Conservation (phyloP, 2,888 invertebrate genomes). For the Mycalesis mineus region DNA sequence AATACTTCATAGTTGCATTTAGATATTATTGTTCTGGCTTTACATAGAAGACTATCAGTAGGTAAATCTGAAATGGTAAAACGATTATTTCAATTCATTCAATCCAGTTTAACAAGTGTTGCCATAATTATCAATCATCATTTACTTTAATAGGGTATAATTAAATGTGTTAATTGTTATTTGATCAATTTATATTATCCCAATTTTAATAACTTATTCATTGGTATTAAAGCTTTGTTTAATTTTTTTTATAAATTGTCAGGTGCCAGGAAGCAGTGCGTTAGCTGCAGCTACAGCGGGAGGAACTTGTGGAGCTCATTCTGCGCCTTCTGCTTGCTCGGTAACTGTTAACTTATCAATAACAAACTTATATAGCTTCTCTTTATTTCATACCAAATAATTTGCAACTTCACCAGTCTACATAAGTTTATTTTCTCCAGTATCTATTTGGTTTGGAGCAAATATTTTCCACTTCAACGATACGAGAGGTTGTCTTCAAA, state of each 20-base stretch:
- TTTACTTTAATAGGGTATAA: not conserved
- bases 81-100: no score
- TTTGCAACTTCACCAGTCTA: no score
- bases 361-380: no score
- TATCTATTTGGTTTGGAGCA: no score
- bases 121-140: not conserved
- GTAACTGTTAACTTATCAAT: conserved; percentile 42
- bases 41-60: not conserved
- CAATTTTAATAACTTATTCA: not conserved
- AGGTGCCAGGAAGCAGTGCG: conserved; percentile 74
- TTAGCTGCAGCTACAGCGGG: conserved; percentile 67
- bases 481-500: no score
- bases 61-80: not conserved
- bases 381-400: no score
- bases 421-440: no score
- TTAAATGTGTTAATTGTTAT: not conserved
- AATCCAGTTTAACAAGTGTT: not conserved
- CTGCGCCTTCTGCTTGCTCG: conserved; percentile 71
- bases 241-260: conserved; percentile 9
- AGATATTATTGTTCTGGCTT: not conserved
- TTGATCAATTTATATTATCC: not conserved
- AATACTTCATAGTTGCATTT: not conserved
- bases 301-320: conserved; percentile 67
- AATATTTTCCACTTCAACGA: no score
- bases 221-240: not conserved